Conservation (phyloP, 2,888 invertebrate genomes). For the Trypoxylon attenuatum region DNA sequence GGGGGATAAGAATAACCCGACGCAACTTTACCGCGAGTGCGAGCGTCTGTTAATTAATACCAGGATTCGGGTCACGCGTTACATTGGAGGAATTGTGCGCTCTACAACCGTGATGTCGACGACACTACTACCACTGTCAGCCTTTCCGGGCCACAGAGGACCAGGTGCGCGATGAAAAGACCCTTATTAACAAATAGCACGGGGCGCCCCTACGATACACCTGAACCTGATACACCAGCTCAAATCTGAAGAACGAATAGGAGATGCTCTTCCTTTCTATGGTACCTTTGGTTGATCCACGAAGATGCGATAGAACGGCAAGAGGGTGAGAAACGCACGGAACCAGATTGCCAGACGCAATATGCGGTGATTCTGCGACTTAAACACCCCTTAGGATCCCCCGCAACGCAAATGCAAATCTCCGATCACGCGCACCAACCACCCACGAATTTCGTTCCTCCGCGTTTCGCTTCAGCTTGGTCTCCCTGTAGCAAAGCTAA, state of each 20-base stretch:
- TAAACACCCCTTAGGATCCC: slow-evolving; percentile 32
- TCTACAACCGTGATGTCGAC: slow-evolving; percentile 30
- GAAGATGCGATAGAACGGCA: background rate
- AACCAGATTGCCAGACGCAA: slow-evolving; percentile 38
- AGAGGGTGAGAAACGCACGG: background rate
- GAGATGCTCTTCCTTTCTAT: slow-evolving; percentile 29
- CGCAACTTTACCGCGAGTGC: slow-evolving; percentile 48
- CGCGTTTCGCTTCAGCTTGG: background rate
- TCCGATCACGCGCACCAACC: slow-evolving; percentile 12
- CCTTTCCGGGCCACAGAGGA: too few species aligned
- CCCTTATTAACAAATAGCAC: slow-evolving; percentile 59
- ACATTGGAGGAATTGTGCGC: slow-evolving; percentile 61
- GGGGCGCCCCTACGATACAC: slow-evolving; percentile 23
- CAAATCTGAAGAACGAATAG: slow-evolving; percentile 30
- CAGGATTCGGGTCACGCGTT: slow-evolving; percentile 61
- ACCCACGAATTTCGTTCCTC: background rate
- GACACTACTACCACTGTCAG: slow-evolving; percentile 44
- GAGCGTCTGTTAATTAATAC: slow-evolving; percentile 64
- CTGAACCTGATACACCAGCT: slow-evolving; percentile 31
- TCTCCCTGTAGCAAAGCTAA: background rate
- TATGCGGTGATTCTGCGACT: slow-evolving; percentile 24
- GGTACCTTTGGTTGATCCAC: slow-evolving; percentile 18
- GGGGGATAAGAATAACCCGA: slow-evolving; percentile 48
- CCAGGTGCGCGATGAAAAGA: slow-evolving; percentile 58
- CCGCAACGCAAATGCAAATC: background rate